These are phyloP conservation scores for Apis dorsata DNA, from an alignment of 1,140 invertebrate genomes.

Conservation along the genomic window DNA sequence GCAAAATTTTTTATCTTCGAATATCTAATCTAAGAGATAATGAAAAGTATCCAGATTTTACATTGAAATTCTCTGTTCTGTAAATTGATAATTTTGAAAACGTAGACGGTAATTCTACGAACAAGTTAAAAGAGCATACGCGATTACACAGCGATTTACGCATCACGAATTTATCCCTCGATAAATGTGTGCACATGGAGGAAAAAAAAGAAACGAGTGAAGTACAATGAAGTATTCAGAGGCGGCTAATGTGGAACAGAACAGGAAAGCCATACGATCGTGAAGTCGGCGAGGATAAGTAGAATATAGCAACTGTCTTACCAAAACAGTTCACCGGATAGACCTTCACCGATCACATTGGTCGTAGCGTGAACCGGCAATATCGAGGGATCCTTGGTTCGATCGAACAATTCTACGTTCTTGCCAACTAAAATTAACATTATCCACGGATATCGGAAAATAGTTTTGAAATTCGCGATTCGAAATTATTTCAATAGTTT, in stretches of 20 bases:
- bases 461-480: background rate
- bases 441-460: background rate
- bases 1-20: no score
- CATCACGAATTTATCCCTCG: background rate
- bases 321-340: conserved; percentile 38
- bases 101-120: background rate
- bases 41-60: no score
- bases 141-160: background rate
- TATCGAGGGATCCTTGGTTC: background rate
- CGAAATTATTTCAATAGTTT: background rate
- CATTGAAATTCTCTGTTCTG: no score
- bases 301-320: conserved; percentile 40
- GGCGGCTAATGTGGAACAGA: conserved; percentile 44
- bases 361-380: background rate
- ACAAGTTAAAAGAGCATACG: background rate
- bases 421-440: background rate
- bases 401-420: background rate
- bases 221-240: conserved; percentile 34
- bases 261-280: conserved; percentile 23
- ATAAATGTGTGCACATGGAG: background rate
- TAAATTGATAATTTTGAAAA: background rate
- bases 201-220: background rate
- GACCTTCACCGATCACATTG: conserved; percentile 29
- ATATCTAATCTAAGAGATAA: no score
- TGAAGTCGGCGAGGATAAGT: conserved; percentile 37